phyloP scores from a whole-genome alignment of 2,113 vertebrate genomes.

The Callorhinus ursinus region DNA sequence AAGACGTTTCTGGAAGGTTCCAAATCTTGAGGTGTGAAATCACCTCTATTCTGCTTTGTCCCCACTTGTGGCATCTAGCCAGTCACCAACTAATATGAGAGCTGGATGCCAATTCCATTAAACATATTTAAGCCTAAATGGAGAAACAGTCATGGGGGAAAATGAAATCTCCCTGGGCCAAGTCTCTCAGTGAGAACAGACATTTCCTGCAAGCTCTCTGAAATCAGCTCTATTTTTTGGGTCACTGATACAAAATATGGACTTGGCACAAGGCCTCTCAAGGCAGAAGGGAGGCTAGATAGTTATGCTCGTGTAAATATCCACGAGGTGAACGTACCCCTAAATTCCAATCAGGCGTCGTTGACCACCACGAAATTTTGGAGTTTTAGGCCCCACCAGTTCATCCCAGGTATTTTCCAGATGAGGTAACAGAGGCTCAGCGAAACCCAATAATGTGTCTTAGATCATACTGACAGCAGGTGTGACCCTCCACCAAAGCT shows the following conservation, averaged over 20 bases:
- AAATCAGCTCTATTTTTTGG: not conserved
- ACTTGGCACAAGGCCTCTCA: not conserved
- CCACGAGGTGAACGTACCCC: not conserved
- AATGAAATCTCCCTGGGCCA: constrained; percentile 4
- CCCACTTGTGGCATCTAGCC: not conserved
- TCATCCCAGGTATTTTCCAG: not conserved
- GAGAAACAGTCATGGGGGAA: not conserved
- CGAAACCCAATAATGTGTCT: not conserved
- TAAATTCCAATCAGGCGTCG: not conserved
- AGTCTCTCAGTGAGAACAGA: not conserved
- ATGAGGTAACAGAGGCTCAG: not conserved
- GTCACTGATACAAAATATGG: not conserved
- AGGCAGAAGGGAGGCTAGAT: not conserved
- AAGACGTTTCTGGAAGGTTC: not conserved
- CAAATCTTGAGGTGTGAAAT: not conserved
- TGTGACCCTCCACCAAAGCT: not conserved
- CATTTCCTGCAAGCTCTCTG: not conserved
- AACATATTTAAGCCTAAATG: not conserved
- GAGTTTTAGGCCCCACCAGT: not conserved
- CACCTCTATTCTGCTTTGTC: not conserved
- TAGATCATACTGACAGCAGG: not conserved
- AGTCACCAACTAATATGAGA: not conserved
- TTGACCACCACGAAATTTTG: not conserved
- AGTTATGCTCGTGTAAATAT: not conserved
- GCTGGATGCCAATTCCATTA: not conserved